These are phyloP conservation scores for Protodeltote pygarga DNA, from an alignment of 2,888 invertebrate species.

Conservation along the genomic window DNA sequence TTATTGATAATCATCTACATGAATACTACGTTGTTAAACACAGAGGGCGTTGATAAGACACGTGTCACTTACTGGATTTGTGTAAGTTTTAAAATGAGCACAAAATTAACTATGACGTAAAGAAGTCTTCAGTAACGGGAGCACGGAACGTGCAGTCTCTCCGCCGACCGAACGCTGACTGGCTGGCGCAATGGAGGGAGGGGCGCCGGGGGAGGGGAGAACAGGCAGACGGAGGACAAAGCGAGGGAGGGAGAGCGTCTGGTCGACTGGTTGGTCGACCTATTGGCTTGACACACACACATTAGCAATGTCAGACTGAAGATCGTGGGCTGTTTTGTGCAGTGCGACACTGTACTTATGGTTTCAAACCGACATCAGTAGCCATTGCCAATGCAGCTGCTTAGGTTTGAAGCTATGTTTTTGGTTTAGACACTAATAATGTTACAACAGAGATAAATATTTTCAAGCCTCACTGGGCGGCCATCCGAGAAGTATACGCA, in stretches of 20 bases:
- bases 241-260: slow-evolving; percentile 83
- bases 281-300: slow-evolving; percentile 79
- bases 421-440: slow-evolving; percentile 7
- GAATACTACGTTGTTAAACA: slow-evolving; percentile 44
- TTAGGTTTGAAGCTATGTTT: slow-evolving; percentile 3
- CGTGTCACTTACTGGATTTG: slow-evolving; percentile 69
- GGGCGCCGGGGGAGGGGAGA: slow-evolving; percentile 64
- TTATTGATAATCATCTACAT: slow-evolving; percentile 46
- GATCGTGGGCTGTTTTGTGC: slow-evolving; percentile 75
- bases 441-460: slow-evolving; percentile 19
- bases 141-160: slow-evolving; percentile 55
- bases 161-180: slow-evolving; percentile 75
- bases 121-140: slow-evolving; percentile 57
- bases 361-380: slow-evolving; percentile 39
- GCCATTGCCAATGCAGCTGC: slow-evolving; percentile 40
- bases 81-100: slow-evolving; percentile 69
- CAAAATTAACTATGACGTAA: slow-evolving; percentile 82
- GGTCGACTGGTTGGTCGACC: slow-evolving; percentile 85
- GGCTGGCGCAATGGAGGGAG: slow-evolving; percentile 72
- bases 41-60: slow-evolving; percentile 54
- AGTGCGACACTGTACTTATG: slow-evolving; percentile 54
- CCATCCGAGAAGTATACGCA: slow-evolving; percentile 65
- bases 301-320: slow-evolving; percentile 71
- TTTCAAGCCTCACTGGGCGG: slow-evolving; percentile 35
- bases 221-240: slow-evolving; percentile 73